Evolutionary conservation across 2,797 vertebrate genomes (phyloP).

Genomic region (Falco rusticolus): DNA sequence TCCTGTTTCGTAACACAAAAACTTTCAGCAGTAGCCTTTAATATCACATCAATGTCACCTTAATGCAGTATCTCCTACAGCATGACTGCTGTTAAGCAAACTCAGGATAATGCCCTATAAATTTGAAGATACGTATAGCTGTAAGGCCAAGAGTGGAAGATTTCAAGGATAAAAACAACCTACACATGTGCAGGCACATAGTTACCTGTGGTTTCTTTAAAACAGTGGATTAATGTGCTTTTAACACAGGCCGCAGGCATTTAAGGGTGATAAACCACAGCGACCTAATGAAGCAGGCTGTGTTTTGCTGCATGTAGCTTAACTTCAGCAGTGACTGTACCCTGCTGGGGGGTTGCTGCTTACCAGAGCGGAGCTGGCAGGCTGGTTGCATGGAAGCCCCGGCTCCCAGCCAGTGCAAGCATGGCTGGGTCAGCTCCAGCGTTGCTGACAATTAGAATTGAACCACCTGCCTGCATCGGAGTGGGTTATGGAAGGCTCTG

Average conservation of each 20-base stretch:
- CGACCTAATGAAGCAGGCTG: background rate
- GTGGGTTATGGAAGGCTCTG: background rate
- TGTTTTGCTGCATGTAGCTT: background rate
- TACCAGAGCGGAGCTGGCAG: background rate
- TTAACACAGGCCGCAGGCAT: background rate
- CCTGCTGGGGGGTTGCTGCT: background rate
- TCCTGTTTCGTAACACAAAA: background rate
- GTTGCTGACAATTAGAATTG: rapidly evolving
- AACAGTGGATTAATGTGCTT: background rate
- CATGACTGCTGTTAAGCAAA: background rate
- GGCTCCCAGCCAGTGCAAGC: background rate
- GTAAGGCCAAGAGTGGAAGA: background rate
- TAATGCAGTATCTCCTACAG: background rate
- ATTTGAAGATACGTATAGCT: background rate
- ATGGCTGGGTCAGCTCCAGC: background rate
- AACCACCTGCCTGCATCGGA: background rate
- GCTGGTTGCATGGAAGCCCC: rapidly evolving
- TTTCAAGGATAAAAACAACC: background rate
- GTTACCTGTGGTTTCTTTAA: background rate
- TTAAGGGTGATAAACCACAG: background rate
- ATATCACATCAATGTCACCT: background rate
- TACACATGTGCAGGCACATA: rapidly evolving
- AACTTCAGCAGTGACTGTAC: background rate
- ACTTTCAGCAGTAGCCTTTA: background rate
- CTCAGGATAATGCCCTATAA: background rate